phyloP scores from a whole-genome alignment of 2,888 invertebrate genomes.

The Andrena minutula region DNA sequence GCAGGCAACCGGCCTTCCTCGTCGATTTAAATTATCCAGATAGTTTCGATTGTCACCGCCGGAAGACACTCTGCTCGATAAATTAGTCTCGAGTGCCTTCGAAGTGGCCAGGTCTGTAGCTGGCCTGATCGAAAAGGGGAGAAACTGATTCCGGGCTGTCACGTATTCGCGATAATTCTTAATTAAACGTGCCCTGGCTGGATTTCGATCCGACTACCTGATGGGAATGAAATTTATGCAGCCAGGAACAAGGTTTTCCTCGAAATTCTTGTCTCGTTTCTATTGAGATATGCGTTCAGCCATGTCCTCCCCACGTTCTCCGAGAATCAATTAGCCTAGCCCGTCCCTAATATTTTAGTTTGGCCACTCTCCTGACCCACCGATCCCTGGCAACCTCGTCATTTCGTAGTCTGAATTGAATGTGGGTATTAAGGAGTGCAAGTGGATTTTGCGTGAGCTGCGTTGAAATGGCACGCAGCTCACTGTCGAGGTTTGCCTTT shows the following conservation, averaged over 20 bases:
- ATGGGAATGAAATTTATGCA: constrained; percentile 63
- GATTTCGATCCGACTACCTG: constrained; percentile 61
- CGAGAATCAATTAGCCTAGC: not conserved
- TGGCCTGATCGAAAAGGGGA: constrained; percentile 54
- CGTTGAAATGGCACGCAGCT: no score
- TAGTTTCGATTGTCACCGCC: constrained; percentile 67
- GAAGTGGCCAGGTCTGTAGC: constrained; percentile 35
- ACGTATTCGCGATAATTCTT: constrained; percentile 66
- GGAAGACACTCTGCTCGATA: constrained; percentile 66
- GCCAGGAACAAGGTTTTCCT: constrained; percentile 45
- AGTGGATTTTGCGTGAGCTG: no score
- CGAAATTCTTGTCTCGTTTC: constrained; percentile 41
- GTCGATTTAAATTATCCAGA: constrained; percentile 65
- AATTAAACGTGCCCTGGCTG: constrained; percentile 65
- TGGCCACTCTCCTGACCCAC: not conserved
- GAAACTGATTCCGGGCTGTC: constrained; percentile 64
- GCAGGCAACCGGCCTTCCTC: constrained; percentile 23
- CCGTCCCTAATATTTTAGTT: not conserved
- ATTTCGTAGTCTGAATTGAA: no score
- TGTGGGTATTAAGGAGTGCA: no score
- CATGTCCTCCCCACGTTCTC: not conserved
- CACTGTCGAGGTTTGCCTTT: no score
- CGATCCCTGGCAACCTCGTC: not conserved
- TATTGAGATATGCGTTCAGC: constrained; percentile 21
- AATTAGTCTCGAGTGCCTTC: constrained; percentile 63